These are phyloP conservation scores for Apteryx mantelli DNA, from an alignment of 2,113 vertebrate species.

Conservation along the genomic window DNA sequence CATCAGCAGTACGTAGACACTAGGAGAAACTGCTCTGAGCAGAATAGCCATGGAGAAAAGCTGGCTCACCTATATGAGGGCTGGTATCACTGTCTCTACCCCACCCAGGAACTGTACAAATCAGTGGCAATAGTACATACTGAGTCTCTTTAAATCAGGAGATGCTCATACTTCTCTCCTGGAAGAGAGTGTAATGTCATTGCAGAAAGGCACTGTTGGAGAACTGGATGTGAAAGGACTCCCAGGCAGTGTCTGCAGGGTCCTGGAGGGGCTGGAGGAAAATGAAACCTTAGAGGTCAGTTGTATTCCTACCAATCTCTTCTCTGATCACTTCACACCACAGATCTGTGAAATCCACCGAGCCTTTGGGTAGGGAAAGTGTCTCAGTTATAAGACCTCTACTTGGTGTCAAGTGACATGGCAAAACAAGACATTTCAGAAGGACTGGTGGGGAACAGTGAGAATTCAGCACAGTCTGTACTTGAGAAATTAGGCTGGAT, in stretches of 20 bases:
- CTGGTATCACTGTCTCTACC: not conserved
- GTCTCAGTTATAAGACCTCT: not conserved
- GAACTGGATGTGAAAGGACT: not conserved
- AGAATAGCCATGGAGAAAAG: not conserved
- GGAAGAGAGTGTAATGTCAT: not conserved
- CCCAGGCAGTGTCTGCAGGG: fast-evolving
- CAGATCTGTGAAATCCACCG: not conserved
- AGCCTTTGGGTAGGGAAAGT: not conserved
- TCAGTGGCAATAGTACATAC: not conserved
- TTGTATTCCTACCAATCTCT: not conserved
- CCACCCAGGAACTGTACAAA: not conserved
- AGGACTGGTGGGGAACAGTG: not conserved
- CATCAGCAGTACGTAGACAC: fast-evolving
- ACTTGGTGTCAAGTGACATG: not conserved
- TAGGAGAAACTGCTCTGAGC: not conserved
- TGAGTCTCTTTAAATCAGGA: not conserved
- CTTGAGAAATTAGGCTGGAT: not conserved
- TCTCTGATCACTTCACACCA: not conserved
- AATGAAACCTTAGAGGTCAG: not conserved
- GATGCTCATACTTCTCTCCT: not conserved
- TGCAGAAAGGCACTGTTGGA: not conserved
- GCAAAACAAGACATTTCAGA: not conserved
- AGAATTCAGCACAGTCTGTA: not conserved
- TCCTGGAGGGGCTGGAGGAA: not conserved
- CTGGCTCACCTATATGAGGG: not conserved